These are phyloP conservation scores for Sarcophaga subvicina DNA, from an alignment of 2,888 invertebrate species.

Conservation along the genomic window DNA sequence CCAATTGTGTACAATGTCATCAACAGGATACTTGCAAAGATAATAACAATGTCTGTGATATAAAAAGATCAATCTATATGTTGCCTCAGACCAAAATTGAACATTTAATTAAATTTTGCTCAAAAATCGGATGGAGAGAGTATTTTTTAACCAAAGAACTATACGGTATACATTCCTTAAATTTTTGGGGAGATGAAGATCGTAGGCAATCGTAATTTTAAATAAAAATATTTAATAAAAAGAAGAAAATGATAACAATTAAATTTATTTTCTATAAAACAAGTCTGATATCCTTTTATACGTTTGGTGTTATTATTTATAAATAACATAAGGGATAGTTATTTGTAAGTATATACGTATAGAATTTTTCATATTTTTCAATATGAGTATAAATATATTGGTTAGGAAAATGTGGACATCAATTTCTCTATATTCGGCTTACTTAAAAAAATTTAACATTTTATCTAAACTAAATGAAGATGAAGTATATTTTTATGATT, in stretches of 20 bases:
- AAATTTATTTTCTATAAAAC: too few species aligned
- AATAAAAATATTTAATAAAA: neutral
- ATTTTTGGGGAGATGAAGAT: conserved; percentile 58
- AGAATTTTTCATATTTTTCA: too few species aligned
- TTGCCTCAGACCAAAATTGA: conserved; percentile 67
- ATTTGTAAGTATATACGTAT: too few species aligned
- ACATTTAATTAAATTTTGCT: conserved; percentile 67
- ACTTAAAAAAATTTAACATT: too few species aligned
- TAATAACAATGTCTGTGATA: conserved; percentile 23
- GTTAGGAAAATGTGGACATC: too few species aligned
- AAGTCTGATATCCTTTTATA: neutral
- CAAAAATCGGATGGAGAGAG: conserved; percentile 75
- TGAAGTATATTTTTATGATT: too few species aligned
- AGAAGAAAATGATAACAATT: neutral
- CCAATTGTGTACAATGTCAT: conserved; percentile 61
- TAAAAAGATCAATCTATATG: neutral
- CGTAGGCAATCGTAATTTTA: conserved; percentile 58
- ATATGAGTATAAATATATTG: too few species aligned
- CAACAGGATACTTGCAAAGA: conserved; percentile 48
- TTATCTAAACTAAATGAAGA: too few species aligned
- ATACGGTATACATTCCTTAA: conserved; percentile 61
- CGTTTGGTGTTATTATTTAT: neutral
- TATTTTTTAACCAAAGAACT: conserved; percentile 67
- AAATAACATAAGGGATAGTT: neutral
- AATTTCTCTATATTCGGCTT: too few species aligned